These are phyloP conservation scores for Drosophila sproati DNA, from an alignment of 1,140 invertebrate species.

Conservation along the genomic window DNA sequence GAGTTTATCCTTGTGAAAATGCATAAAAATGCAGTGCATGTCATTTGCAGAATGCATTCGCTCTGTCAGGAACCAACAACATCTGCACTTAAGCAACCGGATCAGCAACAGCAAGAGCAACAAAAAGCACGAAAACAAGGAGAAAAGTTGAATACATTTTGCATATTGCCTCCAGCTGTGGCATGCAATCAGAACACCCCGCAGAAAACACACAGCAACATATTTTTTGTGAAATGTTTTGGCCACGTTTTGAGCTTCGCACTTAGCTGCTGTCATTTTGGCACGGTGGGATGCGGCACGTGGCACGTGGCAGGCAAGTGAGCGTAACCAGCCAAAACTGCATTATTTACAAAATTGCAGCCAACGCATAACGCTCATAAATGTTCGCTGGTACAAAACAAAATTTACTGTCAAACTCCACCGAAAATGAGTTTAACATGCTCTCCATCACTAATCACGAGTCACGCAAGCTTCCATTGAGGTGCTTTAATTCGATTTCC, in stretches of 20 bases:
- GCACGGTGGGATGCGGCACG: slow-evolving; percentile 6
- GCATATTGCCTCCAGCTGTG: too few species aligned
- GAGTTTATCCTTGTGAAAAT: slow-evolving; percentile 63
- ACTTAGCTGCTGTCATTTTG: slow-evolving; percentile 68
- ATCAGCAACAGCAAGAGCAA: slow-evolving; percentile 23
- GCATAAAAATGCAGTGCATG: slow-evolving; percentile 64
- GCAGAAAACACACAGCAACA: neutral
- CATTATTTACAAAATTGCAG: slow-evolving; percentile 75
- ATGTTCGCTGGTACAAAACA: slow-evolving; percentile 9
- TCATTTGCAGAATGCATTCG: slow-evolving; percentile 45
- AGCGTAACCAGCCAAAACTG: slow-evolving; percentile 36
- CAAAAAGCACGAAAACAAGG: slow-evolving; percentile 12
- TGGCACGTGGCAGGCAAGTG: slow-evolving; percentile 22
- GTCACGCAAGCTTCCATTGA: slow-evolving; percentile 53
- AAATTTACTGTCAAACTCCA: slow-evolving; percentile 24
- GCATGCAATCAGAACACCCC: too few species aligned
- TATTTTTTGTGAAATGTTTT: slow-evolving; percentile 55
- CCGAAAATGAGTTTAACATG: neutral
- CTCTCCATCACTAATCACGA: slow-evolving; percentile 37
- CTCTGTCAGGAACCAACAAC: slow-evolving; percentile 22
- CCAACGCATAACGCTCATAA: slow-evolving; percentile 15
- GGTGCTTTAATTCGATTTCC: slow-evolving; percentile 72
- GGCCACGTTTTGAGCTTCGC: slow-evolving; percentile 69
- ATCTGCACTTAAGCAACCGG: slow-evolving; percentile 46
- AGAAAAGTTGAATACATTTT: neutral